Evolutionary conservation across 2,888 invertebrate species (phyloP).

Genomic region (Ennomos quercinarius): DNA sequence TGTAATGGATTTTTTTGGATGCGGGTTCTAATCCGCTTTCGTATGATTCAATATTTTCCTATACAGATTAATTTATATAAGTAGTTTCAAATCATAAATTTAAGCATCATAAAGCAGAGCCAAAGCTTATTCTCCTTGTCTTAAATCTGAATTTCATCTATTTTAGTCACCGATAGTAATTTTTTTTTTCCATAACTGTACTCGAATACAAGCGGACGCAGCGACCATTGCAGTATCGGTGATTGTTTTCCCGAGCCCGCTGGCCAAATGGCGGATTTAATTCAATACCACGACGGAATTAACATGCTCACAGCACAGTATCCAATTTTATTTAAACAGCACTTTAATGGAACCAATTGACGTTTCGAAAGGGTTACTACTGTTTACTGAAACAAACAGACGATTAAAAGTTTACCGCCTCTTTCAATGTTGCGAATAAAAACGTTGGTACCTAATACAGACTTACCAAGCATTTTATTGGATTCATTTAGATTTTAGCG

Average conservation of each 20-base stretch:
- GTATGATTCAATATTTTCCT: too few species aligned
- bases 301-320: slow-evolving; percentile 44
- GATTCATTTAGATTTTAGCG: slow-evolving; percentile 14
- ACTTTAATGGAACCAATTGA: slow-evolving; percentile 18
- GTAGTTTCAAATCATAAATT: too few species aligned
- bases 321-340: slow-evolving; percentile 36
- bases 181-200: neutral
- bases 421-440: slow-evolving; percentile 16
- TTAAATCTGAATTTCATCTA: too few species aligned
- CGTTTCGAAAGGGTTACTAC: slow-evolving; percentile 14
- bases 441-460: slow-evolving; percentile 6
- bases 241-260: slow-evolving; percentile 46
- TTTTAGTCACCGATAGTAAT: too few species aligned
- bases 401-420: slow-evolving; percentile 19
- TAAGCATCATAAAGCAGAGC: too few species aligned
- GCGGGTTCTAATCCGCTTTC: too few species aligned
- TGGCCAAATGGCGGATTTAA: slow-evolving; percentile 52
- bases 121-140: too few species aligned
- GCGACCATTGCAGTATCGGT: slow-evolving; percentile 21
- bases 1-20: too few species aligned
- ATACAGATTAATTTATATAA: too few species aligned
- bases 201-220: slow-evolving; percentile 3
- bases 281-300: slow-evolving; percentile 55
- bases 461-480: slow-evolving; percentile 17
- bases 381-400: slow-evolving; percentile 20